phyloP scores from a whole-genome alignment of 64 coral and sea anemone species.

The Montipora cactus region DNA sequence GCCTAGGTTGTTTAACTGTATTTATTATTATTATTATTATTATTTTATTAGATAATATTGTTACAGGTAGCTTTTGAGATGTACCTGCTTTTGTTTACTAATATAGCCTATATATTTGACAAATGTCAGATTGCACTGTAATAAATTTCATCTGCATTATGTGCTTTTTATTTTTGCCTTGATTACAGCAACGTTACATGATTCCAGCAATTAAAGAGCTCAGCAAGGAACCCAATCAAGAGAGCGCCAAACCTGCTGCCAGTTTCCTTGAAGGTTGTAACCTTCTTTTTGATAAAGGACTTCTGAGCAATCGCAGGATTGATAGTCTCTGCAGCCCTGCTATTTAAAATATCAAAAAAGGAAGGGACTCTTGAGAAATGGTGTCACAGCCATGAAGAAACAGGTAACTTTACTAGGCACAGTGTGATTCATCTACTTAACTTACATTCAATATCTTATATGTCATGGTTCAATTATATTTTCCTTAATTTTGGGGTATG shows the following conservation, averaged over 20 bases:
- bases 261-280: constrained; percentile 33
- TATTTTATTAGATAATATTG: not conserved
- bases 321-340: constrained; percentile 9
- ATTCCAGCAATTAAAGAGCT: constrained; percentile 7
- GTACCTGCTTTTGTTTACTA: no score
- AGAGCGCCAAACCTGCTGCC: not conserved
- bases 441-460: constrained; percentile 2
- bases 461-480: constrained; percentile 9
- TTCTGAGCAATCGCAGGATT: not conserved
- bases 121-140: no score
- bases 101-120: no score
- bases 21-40: not conserved
- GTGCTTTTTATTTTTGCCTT: no score
- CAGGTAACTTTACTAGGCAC: constrained; percentile 8
- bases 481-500: not conserved
- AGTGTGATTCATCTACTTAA: constrained; percentile 3
- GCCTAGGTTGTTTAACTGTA: no score
- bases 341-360: constrained; percentile 50
- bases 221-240: constrained; percentile 8
- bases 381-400: constrained; percentile 20
- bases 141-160: no score
- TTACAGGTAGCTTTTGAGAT: no score
- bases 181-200: constrained; percentile 20
- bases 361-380: constrained; percentile 30
- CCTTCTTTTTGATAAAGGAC: constrained; percentile 50